Evolutionary conservation across 2,888 invertebrate species (phyloP), one percentile per base, ranked within the genome.

Genomic region (Ditula angustiorana): DNA sequence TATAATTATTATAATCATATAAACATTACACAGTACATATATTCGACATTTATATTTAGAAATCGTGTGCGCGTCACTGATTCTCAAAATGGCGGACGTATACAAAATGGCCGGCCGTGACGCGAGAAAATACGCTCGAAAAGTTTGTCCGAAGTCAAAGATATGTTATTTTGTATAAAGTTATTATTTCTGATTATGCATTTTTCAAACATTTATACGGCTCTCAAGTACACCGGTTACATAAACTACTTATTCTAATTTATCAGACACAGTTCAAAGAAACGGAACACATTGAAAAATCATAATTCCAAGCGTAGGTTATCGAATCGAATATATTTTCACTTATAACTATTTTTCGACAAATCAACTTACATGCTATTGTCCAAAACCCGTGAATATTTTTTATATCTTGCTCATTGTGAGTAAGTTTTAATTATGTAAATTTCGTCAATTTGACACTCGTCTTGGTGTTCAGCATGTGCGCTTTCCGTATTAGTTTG

Each of bases 131-230:
- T 5, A 41, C 26, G 16, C 35, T 59, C 13, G 52, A 61, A 52
- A 52, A 68, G 44, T 67, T 37, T 58, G 60, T 70, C 65, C 65
- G 64, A 66, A 72, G 64, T 66, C 58, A 68, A 66, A 75, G 80
- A 79, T 79, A 78, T 78, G 78, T 77, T n/a, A 46, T 30, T 59
- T 44, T 46, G 52, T 44, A 67, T 61, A 66, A 70, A 71, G 72
- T 72, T 73, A 67, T 77, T 67, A 69, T 58, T 66, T 57, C 60
- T 67, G 64, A 69, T 53, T 71, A 61, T 65, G 67, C 69, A 28
- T 58, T 50, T 5, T 52, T 50, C 1, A 35, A 56, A 53, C 37
- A 53, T 59, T 58, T 53, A 64, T 16, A 53, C 16, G 41, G 62
- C 50, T 57, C 50, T 13, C 52, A n/a, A 58, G 35, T 59, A 64